Conservation (phyloP, 2,888 invertebrate genomes). For the Aleiodes alternator region DNA sequence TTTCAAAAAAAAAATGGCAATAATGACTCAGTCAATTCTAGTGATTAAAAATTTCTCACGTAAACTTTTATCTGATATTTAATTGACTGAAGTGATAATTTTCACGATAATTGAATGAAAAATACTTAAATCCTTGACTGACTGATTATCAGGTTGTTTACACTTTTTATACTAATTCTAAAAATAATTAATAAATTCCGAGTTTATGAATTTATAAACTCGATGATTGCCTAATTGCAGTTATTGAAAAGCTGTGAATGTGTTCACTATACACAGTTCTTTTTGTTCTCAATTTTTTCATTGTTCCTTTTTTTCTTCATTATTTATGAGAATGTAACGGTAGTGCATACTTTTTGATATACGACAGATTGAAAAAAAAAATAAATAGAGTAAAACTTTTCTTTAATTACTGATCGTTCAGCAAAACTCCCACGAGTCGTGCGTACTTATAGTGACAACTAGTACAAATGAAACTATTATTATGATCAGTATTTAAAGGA, state of each 20-base stretch:
- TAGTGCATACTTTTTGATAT: too few relatives aligned
- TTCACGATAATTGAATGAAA: constrained; percentile 5
- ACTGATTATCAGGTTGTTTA: constrained; percentile 16
- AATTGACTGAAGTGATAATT: constrained; percentile 17
- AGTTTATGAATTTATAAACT: too few relatives aligned
- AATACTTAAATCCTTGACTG: constrained; percentile 8
- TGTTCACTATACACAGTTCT: too few relatives aligned
- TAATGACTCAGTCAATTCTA: neutral
- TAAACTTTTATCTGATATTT: neutral
- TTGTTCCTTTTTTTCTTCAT: too few relatives aligned
- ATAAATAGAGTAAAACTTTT: constrained; percentile 6
- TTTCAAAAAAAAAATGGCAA: neutral
- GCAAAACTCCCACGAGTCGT: constrained; percentile 22
- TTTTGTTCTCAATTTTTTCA: too few relatives aligned
- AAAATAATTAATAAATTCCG: too few relatives aligned
- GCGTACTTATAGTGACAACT: constrained; percentile 41
- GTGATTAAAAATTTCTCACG: too few relatives aligned
- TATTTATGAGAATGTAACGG: too few relatives aligned
- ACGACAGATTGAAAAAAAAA: neutral
- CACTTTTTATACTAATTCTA: constrained; percentile 5
- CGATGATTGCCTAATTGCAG: too few relatives aligned
- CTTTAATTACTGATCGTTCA: constrained; percentile 17
- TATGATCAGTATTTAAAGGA: constrained; percentile 41
- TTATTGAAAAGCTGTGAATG: too few relatives aligned
- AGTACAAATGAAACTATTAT: constrained; percentile 42